Evolutionary conservation across 2,888 invertebrate genomes (phyloP).

Genomic region (Xanthorhoe spadicearia): DNA sequence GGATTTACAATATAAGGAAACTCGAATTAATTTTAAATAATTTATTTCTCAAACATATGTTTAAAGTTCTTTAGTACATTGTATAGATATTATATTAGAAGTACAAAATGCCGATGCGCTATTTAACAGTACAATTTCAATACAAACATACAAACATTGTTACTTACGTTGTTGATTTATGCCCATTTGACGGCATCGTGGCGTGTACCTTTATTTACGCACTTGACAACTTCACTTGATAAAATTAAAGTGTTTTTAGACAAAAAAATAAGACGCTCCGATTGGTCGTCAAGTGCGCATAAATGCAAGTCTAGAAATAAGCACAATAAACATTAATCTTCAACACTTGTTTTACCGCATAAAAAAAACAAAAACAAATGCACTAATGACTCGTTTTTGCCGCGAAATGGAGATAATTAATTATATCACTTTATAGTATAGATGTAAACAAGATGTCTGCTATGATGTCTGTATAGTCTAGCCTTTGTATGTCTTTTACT

Average conservation of each 20-base stretch:
- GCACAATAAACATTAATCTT: neutral
- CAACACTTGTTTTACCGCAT: neutral
- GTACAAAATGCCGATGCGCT: neutral
- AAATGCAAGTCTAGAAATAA: constrained; percentile 15
- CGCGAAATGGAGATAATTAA: too few species aligned
- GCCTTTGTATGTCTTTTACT: too few species aligned
- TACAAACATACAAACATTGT: constrained; percentile 2
- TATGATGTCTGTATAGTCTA: too few species aligned
- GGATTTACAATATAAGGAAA: constrained; percentile 26
- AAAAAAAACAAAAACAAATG: neutral
- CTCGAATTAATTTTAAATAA: constrained; percentile 6
- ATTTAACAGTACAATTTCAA: neutral
- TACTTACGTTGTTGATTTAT: constrained; percentile 35
- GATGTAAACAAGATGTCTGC: too few species aligned
- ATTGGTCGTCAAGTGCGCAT: constrained; percentile 34
- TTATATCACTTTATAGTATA: too few species aligned
- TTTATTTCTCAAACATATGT: constrained; percentile 19
- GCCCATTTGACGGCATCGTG: constrained; percentile 34
- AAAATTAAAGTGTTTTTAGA: neutral
- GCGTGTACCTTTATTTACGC: constrained; percentile 16
- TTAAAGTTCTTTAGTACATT: neutral
- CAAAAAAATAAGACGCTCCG: constrained; percentile 7
- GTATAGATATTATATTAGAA: neutral
- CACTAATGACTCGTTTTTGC: neutral
- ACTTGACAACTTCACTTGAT: constrained; percentile 18